A percentile compares a stretch with the other conserved stretches of the same genome.
These are phyloP conservation scores for Liolophura sinensis DNA, from an alignment of 1,140 invertebrate species.

Conservation along the genomic window DNA sequence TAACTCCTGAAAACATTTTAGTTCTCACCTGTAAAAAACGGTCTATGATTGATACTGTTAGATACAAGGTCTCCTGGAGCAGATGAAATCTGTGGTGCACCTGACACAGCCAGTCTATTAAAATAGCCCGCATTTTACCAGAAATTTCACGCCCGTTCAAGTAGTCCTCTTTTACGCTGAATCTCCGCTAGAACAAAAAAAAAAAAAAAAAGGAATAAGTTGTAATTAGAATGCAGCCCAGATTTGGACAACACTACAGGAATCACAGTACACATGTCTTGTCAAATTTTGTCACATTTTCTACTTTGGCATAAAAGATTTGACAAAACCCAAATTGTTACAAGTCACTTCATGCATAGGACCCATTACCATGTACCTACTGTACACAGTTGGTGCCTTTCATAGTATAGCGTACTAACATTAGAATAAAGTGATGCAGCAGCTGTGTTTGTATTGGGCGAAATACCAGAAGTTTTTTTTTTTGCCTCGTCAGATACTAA, in stretches of 20 bases:
- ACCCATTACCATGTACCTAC: no score
- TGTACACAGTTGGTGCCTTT: no score
- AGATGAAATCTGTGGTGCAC: constrained; percentile 88
- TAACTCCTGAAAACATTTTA: no score
- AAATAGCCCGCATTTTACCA: constrained; percentile 81
- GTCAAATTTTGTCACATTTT: not conserved
- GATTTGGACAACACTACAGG: not conserved
- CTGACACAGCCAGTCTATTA: constrained; percentile 91
- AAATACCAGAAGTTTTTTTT: no score
- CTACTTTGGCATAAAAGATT: no score
- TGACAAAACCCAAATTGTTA: no score
- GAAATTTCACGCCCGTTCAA: constrained; percentile 71
- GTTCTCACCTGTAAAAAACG: constrained; percentile 80
- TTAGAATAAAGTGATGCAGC: no score
- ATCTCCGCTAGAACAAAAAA: constrained; percentile 59
- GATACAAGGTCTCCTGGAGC: constrained; percentile 87
- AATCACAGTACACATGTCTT: not conserved
- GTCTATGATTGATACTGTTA: constrained; percentile 88
- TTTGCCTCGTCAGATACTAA: no score
- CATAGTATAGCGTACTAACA: no score
- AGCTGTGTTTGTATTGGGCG: no score
- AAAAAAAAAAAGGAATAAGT: constrained; percentile 11
- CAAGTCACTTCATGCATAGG: no score
- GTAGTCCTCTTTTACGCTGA: constrained; percentile 64
- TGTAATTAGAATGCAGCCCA: not conserved